phyloP scores from a whole-genome alignment of 2,888 invertebrate species.

The Coelinius sp. region DNA sequence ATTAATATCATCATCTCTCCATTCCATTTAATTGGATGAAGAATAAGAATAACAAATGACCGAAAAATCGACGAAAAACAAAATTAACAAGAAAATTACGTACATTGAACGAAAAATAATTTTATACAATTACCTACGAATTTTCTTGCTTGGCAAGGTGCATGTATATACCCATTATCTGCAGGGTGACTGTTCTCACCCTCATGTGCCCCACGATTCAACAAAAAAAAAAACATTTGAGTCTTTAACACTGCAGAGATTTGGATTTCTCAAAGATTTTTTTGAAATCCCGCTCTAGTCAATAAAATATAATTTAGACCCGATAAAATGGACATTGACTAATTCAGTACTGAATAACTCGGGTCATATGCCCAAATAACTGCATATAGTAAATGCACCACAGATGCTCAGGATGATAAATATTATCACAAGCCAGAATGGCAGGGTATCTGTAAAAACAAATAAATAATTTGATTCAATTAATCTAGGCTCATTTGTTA shows the following conservation, averaged over 20 bases:
- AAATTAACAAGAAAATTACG: neutral
- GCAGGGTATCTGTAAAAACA: conserved; percentile 80
- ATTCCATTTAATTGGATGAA: neutral
- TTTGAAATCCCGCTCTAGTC: conserved; percentile 15
- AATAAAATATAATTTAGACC: conserved; percentile 40
- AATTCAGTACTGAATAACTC: conserved; percentile 33
- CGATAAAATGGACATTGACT: conserved; percentile 39
- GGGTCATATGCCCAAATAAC: conserved; percentile 81
- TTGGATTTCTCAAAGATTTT: neutral
- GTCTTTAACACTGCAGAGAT: neutral
- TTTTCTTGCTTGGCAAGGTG: neutral
- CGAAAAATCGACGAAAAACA: neutral
- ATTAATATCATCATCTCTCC: neutral
- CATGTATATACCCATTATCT: neutral
- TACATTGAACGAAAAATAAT: neutral
- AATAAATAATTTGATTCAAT: conserved; percentile 12
- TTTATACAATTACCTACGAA: conserved; percentile 1
- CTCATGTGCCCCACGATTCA: neutral
- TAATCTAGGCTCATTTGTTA: neutral
- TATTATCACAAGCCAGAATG: conserved; percentile 85
- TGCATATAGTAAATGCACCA: conserved; percentile 85
- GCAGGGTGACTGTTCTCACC: neutral
- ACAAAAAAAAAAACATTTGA: neutral
- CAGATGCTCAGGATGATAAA: conserved; percentile 83
- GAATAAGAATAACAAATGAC: neutral